Base-by-base conservation (phyloP, 2,113 vertebrate species). In the Mormyrus iriodes region DNA sequence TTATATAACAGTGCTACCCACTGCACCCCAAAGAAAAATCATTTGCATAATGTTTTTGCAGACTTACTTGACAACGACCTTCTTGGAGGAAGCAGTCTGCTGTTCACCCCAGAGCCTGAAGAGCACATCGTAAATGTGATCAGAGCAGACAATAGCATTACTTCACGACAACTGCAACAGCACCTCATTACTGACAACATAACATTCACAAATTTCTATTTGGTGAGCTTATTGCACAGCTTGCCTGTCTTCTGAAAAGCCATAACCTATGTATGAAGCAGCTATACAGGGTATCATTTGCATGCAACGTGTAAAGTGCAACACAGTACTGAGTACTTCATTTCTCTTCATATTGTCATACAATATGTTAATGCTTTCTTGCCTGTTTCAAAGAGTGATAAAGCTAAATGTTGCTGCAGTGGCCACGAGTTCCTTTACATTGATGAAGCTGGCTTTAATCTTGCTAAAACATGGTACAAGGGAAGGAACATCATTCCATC, bases 1-100 rank as follows among this genome's bases (percentile, higher is more conserved):
- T 17, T 3, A 53, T 13, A 39, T 17, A 82, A 42, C 15, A 82
- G 15, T 35, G 31, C 2, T 42, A 17, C 42, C n/a, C 51, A 52
- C 13, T 51, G 49, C 31, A 21, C 31, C 79, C 1, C 15, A 83
- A 39, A 31, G 3, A 58, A 58, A 58, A 83, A 83, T 3, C 42
- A 83, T 83, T 83, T 35, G 35, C 76, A 82, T 82, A 19, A 76
- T 76, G 76, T 82, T 82, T 82, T 82, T 82, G 24, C 79, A 83
- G 79, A 83, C 6, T 42, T 44, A 42, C 39, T 44, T 42, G 17
- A 21, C 42, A 48, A 48, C 17, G 44, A 2, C 82, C 21, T 21
- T 84, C 44, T 21, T 48, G 82, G 9, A 84, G 82, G 82, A 84
- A 46, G 44, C 48, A 48, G 44, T n/a, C 24, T 19, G 82, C 82